Base-by-base conservation (phyloP, 2,113 vertebrate species). In the Pachypanchax playfairii region DNA sequence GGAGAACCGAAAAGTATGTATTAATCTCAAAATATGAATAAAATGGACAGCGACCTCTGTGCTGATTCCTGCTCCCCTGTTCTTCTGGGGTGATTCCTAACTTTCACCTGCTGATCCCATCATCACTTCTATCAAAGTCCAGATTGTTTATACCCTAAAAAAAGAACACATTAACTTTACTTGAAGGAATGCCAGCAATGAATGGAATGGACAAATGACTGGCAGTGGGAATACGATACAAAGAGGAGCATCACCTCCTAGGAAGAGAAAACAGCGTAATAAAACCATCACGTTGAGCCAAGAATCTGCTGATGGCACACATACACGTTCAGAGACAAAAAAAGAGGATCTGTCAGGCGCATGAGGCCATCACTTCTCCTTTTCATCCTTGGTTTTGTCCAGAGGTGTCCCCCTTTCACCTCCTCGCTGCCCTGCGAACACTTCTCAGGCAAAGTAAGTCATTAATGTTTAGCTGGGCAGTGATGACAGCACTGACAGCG, bases 221-320 rank as follows among this genome's bases (percentile, higher is more conserved):
- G 84, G 80, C 83, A 89, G 54, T 72, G 67, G 47, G 65, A 71
- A 71, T 67, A 88, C 84, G 72, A 75, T 61, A 87, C 83, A 90
- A 88, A 90, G 82, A 85, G 75, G 81, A 78, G 80, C 85, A 77
- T 71, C 78, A 75, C 74, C 66, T 84, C 69, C 59, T 65, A 88
- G 64, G 55, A 76, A 70, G 77, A 73, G 83, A 86, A 84, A 89
- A 80, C 90, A 88, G 73, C 53, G 78, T 77, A 79, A 90, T 88
- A 89, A 91, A 91, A 85, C 73, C 79, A 52, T 88, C 87, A 85
- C 44, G 87, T 84, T 70, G 83, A 81, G 76, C 83, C 87, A 87
- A 73, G 89, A 93, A 92, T 92, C 79, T 92, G 92, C 92, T 93
- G 92, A 93, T 92, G 82, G 71, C 74, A 91, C 90, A 90, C 82